These are phyloP conservation scores for Octomys mimax DNA, from an alignment of 2,797 vertebrate species.

Conservation along the genomic window DNA sequence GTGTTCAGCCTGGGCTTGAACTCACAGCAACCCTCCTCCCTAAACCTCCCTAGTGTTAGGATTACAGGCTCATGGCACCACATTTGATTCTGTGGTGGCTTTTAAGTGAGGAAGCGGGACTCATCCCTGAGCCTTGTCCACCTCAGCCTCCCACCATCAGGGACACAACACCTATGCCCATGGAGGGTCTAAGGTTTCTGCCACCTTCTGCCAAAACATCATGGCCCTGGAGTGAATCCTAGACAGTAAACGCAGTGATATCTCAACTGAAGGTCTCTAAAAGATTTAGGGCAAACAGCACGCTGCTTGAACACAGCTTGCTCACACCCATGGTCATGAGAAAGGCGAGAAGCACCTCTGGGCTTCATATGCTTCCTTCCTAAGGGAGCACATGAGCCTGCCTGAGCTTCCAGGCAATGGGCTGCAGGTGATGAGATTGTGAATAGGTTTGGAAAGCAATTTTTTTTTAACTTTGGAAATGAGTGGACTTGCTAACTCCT, in stretches of 20 bases:
- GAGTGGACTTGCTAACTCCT: neutral
- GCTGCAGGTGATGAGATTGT: neutral
- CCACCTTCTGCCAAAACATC: neutral
- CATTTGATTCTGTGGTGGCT: neutral
- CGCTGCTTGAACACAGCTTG: neutral
- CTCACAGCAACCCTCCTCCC: neutral
- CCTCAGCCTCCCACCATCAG: neutral
- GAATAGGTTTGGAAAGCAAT: neutral
- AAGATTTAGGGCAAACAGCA: neutral
- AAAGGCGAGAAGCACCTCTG: neutral
- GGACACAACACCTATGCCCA: neutral
- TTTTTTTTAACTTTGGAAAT: neutral
- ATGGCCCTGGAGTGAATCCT: neutral
- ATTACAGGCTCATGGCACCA: neutral
- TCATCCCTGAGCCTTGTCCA: neutral
- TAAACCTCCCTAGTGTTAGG: neutral
- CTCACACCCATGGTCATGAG: neutral
- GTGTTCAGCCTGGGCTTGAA: neutral
- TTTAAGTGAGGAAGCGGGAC: neutral
- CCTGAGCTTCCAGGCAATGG: neutral
- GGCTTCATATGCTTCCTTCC: neutral
- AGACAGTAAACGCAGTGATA: neutral
- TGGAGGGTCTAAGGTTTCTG: neutral
- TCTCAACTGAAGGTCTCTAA: neutral
- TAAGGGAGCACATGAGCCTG: neutral